These are phyloP conservation scores for Baryphthengus martii DNA, from an alignment of 2,113 vertebrate species.

Conservation along the genomic window DNA sequence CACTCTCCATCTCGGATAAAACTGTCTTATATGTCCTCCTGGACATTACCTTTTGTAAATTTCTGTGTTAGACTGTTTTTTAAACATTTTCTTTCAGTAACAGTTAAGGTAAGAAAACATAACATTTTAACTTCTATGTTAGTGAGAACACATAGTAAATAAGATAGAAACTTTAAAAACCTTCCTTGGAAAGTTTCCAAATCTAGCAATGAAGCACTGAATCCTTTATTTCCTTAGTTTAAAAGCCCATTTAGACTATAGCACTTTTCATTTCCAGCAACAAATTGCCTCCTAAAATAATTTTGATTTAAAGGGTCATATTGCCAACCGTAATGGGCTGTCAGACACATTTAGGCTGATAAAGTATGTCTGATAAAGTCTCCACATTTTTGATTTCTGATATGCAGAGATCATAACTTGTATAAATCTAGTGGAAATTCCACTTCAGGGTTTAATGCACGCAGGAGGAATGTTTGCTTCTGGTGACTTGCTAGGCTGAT, in stretches of 20 bases:
- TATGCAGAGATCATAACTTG: background rate
- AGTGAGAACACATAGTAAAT: background rate
- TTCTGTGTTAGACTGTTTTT: background rate
- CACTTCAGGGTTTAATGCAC: background rate
- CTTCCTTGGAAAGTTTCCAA: slow-evolving; percentile 6
- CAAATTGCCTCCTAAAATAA: background rate
- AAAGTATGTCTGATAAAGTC: background rate
- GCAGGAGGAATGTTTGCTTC: fast-evolving
- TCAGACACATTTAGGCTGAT: background rate
- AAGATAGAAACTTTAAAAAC: slow-evolving; percentile 19
- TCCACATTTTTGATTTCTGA: background rate
- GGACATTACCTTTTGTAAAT: background rate
- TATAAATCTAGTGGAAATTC: background rate
- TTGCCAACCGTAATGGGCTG: background rate
- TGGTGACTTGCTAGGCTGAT: background rate
- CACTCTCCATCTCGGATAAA: background rate
- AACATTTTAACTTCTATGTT: background rate
- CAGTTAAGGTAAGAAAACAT: slow-evolving; percentile 30
- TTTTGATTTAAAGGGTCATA: background rate
- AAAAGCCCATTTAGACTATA: slow-evolving; percentile 5
- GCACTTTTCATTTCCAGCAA: background rate
- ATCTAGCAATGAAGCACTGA: background rate
- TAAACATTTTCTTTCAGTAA: slow-evolving; percentile 22
- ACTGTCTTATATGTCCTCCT: background rate
- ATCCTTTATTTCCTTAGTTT: slow-evolving; percentile 1